These are phyloP conservation scores for Ictalurus punctatus DNA, from an alignment of 2,113 vertebrate genomes.

Conservation along the genomic window DNA sequence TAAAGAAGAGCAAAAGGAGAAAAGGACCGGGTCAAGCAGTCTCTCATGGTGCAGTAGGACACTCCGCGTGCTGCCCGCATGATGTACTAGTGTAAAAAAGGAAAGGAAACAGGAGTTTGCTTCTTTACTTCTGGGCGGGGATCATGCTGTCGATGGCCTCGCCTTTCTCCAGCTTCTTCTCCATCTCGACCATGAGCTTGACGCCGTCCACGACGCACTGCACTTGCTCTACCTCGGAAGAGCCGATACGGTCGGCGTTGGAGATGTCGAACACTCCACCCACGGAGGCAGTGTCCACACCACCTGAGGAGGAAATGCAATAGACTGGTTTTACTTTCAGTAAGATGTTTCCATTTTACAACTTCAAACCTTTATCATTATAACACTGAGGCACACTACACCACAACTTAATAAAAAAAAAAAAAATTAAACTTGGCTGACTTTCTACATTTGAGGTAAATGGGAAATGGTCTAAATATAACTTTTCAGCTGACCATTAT, in stretches of 20 bases:
- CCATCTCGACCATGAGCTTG: constrained; percentile 96
- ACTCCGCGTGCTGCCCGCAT: constrained; percentile 57
- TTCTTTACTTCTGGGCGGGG: constrained; percentile 89
- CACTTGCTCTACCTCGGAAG: constrained; percentile 91
- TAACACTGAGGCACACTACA: background rate
- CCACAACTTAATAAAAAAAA: background rate
- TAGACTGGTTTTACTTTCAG: background rate
- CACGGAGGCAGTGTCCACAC: constrained; percentile 92
- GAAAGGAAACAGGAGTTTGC: constrained; percentile 49
- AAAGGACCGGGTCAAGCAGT: constrained; percentile 58
- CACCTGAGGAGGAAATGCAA: constrained; percentile 69
- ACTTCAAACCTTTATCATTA: background rate
- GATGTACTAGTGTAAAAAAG: constrained; percentile 55
- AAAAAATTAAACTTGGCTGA: background rate
- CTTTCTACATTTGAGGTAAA: background rate
- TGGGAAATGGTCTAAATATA: background rate
- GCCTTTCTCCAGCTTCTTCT: constrained; percentile 95
- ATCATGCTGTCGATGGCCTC: constrained; percentile 90
- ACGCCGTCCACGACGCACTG: constrained; percentile 96
- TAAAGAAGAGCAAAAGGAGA: constrained; percentile 31
- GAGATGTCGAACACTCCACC: constrained; percentile 93
- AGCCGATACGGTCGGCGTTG: constrained; percentile 91
- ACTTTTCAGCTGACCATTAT: background rate
- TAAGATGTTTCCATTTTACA: background rate
- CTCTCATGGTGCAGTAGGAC: constrained; percentile 63